Base-by-base conservation (phyloP, 2,888 invertebrate genomes). In the Pachycephus smyrnensis region DNA sequence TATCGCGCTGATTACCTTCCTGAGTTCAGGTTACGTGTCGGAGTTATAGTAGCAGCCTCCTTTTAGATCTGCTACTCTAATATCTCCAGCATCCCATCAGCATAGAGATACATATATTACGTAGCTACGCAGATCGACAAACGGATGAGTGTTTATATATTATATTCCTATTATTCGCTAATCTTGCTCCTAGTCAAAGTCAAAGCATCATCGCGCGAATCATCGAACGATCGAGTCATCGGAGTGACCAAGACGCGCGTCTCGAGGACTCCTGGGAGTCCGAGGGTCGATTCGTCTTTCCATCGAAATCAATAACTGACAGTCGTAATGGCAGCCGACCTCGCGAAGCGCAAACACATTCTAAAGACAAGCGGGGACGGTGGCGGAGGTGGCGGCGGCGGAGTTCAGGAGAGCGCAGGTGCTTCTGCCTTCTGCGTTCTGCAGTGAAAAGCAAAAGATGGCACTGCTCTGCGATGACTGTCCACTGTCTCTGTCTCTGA, bases 401-500 rank as follows among this genome's bases (percentile, higher is more conserved):
- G 55, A 55, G 55, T 55, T 23, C 82, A 82, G 69, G 81, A 79
- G 82, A 75, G 77, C 69, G 73, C 81, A 83, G 80, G 80, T 82
- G 81, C 81, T 83, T 80, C 80, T 75, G 37, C 73, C 68, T 55
- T 55, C 40, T 55, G 40, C 40, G 40, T 23, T 55, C 40, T 68
- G 77, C 81, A 79, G 82, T 84, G 82, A 84, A 84, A 81, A 80
- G 85, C 79, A 80, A 74, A 76, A 77, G 79, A 80, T 77, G 80
- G 80, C 82, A 80, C 80, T 81, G 83, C 79, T 74, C 77, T 73
- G 37, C 78, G 80, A 33, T 76, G 76, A 76, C 75, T 76, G 79
- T 75, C 78, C 80, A 79, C 81, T 79, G 55, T 55, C 55, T 55
- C 55, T 23, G 55, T 55, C 55, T 55, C 55, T 55, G 23, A 55